phyloP scores from a whole-genome alignment of 2,888 invertebrate species.

The Drosophila niveifrons region DNA sequence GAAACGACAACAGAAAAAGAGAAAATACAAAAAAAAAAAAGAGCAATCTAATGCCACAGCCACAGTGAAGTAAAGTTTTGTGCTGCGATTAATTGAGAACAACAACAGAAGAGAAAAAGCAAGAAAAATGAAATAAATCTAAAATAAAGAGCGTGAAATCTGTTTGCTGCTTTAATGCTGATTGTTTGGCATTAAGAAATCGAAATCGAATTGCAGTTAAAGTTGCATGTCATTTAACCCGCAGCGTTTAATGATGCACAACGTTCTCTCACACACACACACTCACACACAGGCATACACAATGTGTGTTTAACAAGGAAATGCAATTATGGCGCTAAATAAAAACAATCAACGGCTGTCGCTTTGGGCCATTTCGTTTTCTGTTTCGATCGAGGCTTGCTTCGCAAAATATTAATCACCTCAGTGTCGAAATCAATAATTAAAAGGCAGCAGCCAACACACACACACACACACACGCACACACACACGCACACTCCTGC shows the following conservation, averaged over 20 bases:
- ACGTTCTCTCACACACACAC: constrained; percentile 4
- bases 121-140: not conserved
- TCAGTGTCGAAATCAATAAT: constrained; percentile 72
- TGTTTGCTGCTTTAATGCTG: constrained; percentile 27
- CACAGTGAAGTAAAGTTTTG: not conserved
- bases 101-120: not conserved
- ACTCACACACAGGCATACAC: not conserved
- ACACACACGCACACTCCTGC: constrained; percentile 14
- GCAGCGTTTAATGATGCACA: constrained; percentile 17
- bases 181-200: constrained; percentile 34
- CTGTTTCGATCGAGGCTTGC: constrained; percentile 6
- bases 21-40: not conserved
- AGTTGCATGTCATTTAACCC: constrained; percentile 5
- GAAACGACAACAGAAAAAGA: constrained; percentile 9
- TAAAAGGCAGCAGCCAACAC: constrained; percentile 53
- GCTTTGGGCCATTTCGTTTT: constrained; percentile 40
- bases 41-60: not conserved
- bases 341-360: constrained; percentile 62
- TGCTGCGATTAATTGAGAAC: constrained; percentile 13
- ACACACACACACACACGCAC: constrained; percentile 18
- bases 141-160: not conserved
- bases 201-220: constrained; percentile 32
- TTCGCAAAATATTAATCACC: constrained; percentile 76
- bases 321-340: constrained; percentile 75
- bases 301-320: constrained; percentile 65